Evolutionary conservation across 2,888 invertebrate genomes (phyloP).

Genomic region (Nomada lathburiana): DNA sequence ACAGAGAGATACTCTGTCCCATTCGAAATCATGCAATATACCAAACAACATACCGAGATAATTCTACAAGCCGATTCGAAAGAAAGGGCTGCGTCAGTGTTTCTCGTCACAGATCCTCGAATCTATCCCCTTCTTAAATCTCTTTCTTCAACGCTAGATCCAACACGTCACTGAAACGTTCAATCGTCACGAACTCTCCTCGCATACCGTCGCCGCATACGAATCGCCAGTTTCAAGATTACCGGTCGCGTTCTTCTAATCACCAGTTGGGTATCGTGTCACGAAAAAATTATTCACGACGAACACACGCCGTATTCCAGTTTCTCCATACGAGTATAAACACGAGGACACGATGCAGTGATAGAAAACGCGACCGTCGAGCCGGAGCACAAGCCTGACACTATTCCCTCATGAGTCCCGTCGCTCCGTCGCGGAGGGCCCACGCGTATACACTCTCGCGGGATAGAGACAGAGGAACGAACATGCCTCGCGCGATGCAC

Average conservation of each 20-base stretch:
- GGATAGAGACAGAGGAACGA: slow-evolving; percentile 36
- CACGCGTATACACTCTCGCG: slow-evolving; percentile 49
- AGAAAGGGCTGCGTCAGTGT: not conserved
- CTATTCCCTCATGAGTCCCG: slow-evolving; percentile 65
- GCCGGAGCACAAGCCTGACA: slow-evolving; percentile 71
- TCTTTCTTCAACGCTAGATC: not conserved
- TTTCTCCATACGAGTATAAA: slow-evolving; percentile 4
- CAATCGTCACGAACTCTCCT: not conserved
- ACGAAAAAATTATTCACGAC: not conserved
- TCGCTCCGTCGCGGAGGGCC: slow-evolving; percentile 61
- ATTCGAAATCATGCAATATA: not conserved
- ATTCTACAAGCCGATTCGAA: not conserved
- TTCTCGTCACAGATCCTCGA: not conserved
- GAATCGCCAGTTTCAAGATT: too few species aligned
- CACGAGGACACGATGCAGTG: not conserved
- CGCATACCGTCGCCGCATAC: not conserved
- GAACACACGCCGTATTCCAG: not conserved
- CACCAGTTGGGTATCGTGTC: too few species aligned
- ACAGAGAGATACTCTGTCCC: not conserved
- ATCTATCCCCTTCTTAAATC: not conserved
- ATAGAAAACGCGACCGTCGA: slow-evolving; percentile 63
- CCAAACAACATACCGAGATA: not conserved
- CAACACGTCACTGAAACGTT: not conserved
- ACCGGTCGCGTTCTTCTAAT: too few species aligned
- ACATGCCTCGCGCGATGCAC: slow-evolving; percentile 34